These are phyloP conservation scores for Carposina sasakii DNA, from an alignment of 1,140 invertebrate genomes.

Conservation along the genomic window DNA sequence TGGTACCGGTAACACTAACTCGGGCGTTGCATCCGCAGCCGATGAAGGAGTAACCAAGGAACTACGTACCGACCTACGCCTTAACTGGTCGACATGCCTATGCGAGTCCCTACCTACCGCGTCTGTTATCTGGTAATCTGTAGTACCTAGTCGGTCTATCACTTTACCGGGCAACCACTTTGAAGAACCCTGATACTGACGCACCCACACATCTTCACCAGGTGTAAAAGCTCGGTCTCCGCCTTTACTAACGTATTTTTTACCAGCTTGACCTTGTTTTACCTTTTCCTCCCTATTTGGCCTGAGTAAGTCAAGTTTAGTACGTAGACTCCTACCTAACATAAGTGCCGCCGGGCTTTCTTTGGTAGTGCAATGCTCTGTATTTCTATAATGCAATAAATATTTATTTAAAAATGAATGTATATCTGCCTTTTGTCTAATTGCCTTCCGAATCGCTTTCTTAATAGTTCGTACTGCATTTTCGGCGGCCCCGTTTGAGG, in stretches of 20 bases:
- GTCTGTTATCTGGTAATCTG: conserved; percentile 4
- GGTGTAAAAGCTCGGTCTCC: not conserved
- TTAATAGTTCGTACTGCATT: not conserved
- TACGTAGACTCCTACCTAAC: not conserved
- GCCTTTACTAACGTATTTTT: not conserved
- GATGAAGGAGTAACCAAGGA: too few relatives aligned
- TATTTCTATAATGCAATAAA: conserved; percentile 3
- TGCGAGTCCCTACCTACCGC: not conserved
- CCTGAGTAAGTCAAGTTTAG: not conserved
- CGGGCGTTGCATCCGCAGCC: too few relatives aligned
- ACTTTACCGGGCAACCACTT: conserved; percentile 1
- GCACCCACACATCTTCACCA: not conserved
- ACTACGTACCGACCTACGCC: too few relatives aligned
- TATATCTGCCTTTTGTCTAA: not conserved
- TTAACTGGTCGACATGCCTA: conserved; percentile 5
- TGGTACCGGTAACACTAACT: too few relatives aligned
- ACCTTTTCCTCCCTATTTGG: not conserved
- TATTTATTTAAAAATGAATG: not conserved
- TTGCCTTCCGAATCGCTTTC: not conserved
- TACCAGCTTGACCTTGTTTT: not conserved
- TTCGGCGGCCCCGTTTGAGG: not conserved
- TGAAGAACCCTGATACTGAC: not conserved
- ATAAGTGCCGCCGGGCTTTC: not conserved
- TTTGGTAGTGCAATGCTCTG: not conserved
- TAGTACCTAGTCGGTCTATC: conserved; percentile 23